Base-by-base conservation (phyloP, 2,113 vertebrate species). In the Noturus placidus region DNA sequence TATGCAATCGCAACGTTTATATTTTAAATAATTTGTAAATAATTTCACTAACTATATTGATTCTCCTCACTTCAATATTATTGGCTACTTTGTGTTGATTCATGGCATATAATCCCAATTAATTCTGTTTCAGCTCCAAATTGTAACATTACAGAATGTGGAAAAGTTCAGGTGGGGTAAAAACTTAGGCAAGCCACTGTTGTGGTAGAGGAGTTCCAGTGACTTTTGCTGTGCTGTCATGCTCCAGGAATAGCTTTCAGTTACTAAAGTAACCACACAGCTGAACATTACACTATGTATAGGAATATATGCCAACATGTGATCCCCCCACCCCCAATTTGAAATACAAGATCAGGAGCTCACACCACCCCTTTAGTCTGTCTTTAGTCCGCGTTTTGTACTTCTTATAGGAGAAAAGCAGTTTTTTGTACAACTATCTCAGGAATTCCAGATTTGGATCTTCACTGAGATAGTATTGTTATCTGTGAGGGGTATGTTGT, bases 371-470 rank as follows among this genome's bases (percentile, higher is more conserved):
- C 5, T 50, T 27, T 25, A 46, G 38, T 50, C 74, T 19, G 14
- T 8, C 33, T n/a, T 8, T 7, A 42, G 42, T 50, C 20, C 38
- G 19, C 69, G 38, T 72, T 38, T 72, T 5, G 5, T 50, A 2
- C 22, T 46, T 46, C 9, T 74, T 74, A 76, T 76, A 14, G 22
- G 14, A 76, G 72, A 74, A 42, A 92, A 94, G 90, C 91, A 92
- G 91, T 92, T 93, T 91, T 91, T 88, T 84, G 54, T 83, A 65
- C 70, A 92, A 84, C 86, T 92, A 93, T 92, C 91, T 89, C 91
- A 89, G 91, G 92, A 95, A 95, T 94, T 93, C 82, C n/a, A 70
- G 87, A 90, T 61, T 93, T 90, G 86, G 91, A 83, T 88, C 74
- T 90, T 92, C 52, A 46, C 61, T 80, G 38, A 89, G 88, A 59